phyloP scores from a whole-genome alignment of 2,797 vertebrate species.

The Onychomys leucogaster region DNA sequence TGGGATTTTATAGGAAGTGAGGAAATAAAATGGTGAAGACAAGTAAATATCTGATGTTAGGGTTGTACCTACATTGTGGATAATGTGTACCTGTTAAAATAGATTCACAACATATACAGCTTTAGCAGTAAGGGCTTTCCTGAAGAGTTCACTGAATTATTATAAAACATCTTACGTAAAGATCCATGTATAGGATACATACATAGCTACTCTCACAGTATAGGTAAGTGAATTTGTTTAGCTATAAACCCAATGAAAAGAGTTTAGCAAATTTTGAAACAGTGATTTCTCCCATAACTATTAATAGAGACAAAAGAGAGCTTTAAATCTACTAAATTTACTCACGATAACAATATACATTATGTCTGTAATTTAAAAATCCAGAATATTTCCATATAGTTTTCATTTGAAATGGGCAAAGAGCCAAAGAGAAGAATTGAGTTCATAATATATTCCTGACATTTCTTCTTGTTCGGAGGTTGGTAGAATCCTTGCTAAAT shows the following conservation, averaged over 20 bases:
- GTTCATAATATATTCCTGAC: constrained; percentile 32
- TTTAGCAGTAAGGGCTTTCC: not conserved
- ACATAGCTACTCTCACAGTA: not conserved
- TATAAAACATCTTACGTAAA: not conserved
- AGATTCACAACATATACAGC: not conserved
- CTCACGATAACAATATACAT: constrained; percentile 6
- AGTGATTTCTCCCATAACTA: not conserved
- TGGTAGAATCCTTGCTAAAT: constrained; percentile 22
- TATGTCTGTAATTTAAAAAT: constrained; percentile 40
- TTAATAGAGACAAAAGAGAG: not conserved
- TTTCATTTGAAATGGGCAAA: not conserved
- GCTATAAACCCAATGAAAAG: constrained; percentile 13
- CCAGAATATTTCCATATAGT: not conserved
- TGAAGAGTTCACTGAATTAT: not conserved
- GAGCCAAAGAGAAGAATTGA: not conserved
- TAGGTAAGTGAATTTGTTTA: not conserved
- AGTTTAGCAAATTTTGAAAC: not conserved
- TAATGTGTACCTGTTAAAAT: constrained; percentile 35
- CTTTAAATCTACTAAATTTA: not conserved
- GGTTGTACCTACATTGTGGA: not conserved
- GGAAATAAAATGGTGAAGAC: not conserved
- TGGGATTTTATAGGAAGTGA: not conserved
- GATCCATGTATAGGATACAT: not conserved
- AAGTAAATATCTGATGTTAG: constrained; percentile 3
- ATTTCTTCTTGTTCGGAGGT: not conserved